phyloP scores from a whole-genome alignment of 1,140 invertebrate species.

The Homarus americanus region DNA sequence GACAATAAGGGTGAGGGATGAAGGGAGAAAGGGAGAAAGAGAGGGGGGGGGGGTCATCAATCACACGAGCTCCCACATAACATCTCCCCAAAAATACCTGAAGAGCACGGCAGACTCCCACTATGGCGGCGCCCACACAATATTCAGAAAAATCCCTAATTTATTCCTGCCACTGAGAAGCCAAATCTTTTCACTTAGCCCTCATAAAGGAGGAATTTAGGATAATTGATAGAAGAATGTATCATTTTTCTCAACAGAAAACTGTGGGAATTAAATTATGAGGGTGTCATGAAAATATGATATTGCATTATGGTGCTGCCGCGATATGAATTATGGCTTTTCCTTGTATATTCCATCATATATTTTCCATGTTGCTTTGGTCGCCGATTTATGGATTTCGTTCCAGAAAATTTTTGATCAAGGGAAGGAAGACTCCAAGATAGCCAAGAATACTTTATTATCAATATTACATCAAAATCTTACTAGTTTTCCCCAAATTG shows the following conservation, averaged over 20 bases:
- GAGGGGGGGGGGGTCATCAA: not conserved
- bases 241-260: not conserved
- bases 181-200: not conserved
- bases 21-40: not conserved
- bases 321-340: not conserved
- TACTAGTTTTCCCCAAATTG: too few relatives aligned
- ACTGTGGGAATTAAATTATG: not conserved
- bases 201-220: not conserved
- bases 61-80: not conserved
- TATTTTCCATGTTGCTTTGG: not conserved
- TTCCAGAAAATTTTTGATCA: not conserved
- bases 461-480: too few relatives aligned
- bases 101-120: not conserved
- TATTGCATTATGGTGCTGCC: not conserved
- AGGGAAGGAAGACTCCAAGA: too few relatives aligned
- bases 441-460: too few relatives aligned
- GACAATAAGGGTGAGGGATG: not conserved
- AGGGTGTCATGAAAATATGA: not conserved
- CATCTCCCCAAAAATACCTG: not conserved
- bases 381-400: not conserved
- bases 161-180: not conserved
- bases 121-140: not conserved
- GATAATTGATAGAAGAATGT: not conserved
- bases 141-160: not conserved
- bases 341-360: not conserved